phyloP scores from a whole-genome alignment of 2,113 vertebrate genomes.

The Sialia sialis region DNA sequence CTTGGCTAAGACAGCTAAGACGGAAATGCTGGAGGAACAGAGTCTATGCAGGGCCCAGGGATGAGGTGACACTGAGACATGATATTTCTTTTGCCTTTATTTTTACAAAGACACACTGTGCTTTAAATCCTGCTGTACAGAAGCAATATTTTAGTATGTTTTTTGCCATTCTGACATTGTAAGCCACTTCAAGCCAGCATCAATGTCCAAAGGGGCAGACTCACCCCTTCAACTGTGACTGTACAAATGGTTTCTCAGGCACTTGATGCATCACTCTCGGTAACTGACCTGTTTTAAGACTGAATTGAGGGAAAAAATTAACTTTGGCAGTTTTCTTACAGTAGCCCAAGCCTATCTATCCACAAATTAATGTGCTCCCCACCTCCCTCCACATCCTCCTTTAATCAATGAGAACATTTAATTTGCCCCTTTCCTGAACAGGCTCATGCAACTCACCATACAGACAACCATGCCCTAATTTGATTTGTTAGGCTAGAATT shows the following conservation, averaged over 20 bases:
- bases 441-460: background rate
- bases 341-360: background rate
- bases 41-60: no score
- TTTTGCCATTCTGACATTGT: background rate
- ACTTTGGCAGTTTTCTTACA: background rate
- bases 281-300: background rate
- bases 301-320: background rate
- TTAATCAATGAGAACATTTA: background rate
- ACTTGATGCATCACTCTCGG: background rate
- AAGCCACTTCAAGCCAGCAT: background rate
- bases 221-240: background rate
- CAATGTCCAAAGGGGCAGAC: background rate
- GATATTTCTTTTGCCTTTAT: background rate
- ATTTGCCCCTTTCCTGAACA: background rate
- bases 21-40: background rate
- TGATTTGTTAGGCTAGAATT: background rate
- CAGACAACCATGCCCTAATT: background rate
- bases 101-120: background rate
- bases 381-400: background rate
- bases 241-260: background rate
- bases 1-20: background rate
- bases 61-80: background rate
- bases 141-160: background rate
- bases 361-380: background rate
- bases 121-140: background rate